Percentiles rank a stretch among this genome's conserved stretches.
phyloP scores from a whole-genome alignment of 2,888 invertebrate species.

The Platycnemis pennipes region DNA sequence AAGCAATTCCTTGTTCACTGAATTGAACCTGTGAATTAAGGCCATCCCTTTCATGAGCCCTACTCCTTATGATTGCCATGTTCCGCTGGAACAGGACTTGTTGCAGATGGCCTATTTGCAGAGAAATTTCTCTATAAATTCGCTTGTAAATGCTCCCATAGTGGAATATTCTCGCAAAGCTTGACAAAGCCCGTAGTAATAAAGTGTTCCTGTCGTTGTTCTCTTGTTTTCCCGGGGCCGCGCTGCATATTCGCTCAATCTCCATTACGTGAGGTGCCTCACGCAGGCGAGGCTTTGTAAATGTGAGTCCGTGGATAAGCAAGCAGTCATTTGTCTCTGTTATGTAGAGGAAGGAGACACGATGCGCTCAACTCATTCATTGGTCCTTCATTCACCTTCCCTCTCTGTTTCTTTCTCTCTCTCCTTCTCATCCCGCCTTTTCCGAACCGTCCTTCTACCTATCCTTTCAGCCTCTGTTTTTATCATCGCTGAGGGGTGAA shows the following conservation, averaged over 20 bases:
- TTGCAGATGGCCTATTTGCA: neutral
- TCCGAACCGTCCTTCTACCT: too few species aligned
- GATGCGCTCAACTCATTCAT: neutral
- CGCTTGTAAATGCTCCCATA: neutral
- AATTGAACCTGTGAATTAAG: too few species aligned
- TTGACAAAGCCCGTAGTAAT: neutral
- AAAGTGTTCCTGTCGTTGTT: neutral
- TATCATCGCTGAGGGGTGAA: neutral
- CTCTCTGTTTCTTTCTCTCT: neutral
- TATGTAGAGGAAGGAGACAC: neutral
- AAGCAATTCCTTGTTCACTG: too few species aligned
- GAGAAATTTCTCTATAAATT: neutral
- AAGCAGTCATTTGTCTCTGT: slow-evolving; percentile 43
- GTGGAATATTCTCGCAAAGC: neutral
- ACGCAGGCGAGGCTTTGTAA: neutral
- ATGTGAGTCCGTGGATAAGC: neutral
- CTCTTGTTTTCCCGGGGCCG: neutral
- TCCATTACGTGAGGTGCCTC: neutral
- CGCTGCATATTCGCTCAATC: slow-evolving; percentile 37
- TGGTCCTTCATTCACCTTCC: neutral
- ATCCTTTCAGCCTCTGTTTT: too few species aligned
- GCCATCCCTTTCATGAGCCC: too few species aligned
- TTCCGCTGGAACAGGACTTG: neutral
- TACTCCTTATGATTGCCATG: too few species aligned
- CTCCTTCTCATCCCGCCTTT: neutral